Evolutionary conservation across 2,113 vertebrate species (phyloP), one percentile per base, ranked within the genome.

Genomic region (Sterna hirundo): DNA sequence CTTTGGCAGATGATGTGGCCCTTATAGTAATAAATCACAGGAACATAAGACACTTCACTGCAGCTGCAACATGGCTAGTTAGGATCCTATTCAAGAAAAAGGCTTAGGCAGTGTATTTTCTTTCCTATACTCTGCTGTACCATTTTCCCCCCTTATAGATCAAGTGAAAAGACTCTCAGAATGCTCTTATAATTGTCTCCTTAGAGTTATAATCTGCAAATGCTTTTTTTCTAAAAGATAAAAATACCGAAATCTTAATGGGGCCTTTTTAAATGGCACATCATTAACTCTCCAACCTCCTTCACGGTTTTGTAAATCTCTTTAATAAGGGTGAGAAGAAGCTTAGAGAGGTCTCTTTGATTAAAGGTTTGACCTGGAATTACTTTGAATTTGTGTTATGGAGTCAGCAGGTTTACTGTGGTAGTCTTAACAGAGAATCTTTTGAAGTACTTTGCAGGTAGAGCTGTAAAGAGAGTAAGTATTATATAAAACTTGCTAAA

Each of bases 61-160:
- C 98, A 98, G 98, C 98, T 98, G 98, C 97, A 97, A 61, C 17
- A 61, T 51, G 93, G 94, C 97, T 98, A 98, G 96, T 98, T 98
- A 98, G 96, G 96, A 81, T 96, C 88, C 96, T 97, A 98, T 98
- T 98, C 97, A 98, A 97, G 94, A 96, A 96, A 97, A 98, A 92
- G 97, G 93, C 95, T 98, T 97, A 97, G 97, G 90, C 95, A 88
- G 91, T 92, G 84, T 77, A 83, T 97, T 95, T 97, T 91, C 87
- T 88, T 95, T 92, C 76, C 87, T 91, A 90, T 97, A 96, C 87
- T 95, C 96, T 97, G 97, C 95, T 97, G 91, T 97, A 89, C 93
- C 85, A 97, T 97, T 97, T 97, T 93, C 96, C 68, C 91, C 46
- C 75, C 93, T 94, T 94, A 78, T 88, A 95, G 77, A 97, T 96